These are phyloP conservation scores for Chromobotia macracanthus DNA, from an alignment of 2,797 vertebrate genomes.

Conservation along the genomic window DNA sequence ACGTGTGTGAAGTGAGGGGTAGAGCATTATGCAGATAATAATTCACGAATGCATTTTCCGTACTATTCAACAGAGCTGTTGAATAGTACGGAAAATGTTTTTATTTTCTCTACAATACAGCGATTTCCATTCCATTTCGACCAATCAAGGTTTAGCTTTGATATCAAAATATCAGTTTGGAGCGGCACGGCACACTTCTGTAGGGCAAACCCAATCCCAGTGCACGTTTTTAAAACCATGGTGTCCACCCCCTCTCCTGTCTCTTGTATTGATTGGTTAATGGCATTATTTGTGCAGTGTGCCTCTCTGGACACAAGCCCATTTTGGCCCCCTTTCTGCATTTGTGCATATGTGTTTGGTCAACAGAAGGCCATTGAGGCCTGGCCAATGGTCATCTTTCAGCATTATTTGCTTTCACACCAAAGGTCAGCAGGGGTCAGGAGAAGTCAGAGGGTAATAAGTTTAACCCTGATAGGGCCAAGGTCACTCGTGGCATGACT, in stretches of 20 bases:
- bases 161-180: background rate
- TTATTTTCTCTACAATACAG: too few relatives aligned
- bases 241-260: constrained; percentile 40
- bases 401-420: constrained; percentile 50
- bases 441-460: constrained; percentile 59
- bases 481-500: constrained; percentile 52
- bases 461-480: constrained; percentile 56
- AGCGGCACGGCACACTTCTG: background rate
- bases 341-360: constrained; percentile 49
- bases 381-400: constrained; percentile 60
- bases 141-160: background rate
- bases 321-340: constrained; percentile 34
- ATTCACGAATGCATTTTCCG: background rate
- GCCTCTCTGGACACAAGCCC: constrained; percentile 42
- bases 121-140: background rate
- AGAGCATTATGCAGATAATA: background rate
- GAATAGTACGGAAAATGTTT: too few relatives aligned
- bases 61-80: background rate
- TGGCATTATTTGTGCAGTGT: constrained; percentile 61
- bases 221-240: constrained; percentile 39
- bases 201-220: constrained; percentile 23
- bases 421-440: constrained; percentile 54
- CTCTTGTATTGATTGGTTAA: constrained; percentile 61
- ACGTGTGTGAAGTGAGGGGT: background rate
- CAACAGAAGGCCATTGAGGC: constrained; percentile 57